Evolutionary conservation across 2,888 invertebrate species (phyloP).

Genomic region (Trimorus sp.): DNA sequence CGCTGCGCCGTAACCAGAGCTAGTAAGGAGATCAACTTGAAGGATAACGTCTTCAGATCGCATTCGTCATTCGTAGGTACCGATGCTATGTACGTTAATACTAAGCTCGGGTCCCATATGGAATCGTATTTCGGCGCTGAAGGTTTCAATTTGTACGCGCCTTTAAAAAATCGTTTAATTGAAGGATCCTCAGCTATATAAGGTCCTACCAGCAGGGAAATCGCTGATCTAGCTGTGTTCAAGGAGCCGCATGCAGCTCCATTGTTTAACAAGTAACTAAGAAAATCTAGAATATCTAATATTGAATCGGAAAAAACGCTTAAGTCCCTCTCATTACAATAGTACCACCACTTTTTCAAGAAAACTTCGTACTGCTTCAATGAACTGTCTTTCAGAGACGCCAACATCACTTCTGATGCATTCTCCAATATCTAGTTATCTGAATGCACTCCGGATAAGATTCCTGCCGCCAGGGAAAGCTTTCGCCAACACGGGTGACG

Average conservation of each 20-base stretch:
- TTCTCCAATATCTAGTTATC: not conserved
- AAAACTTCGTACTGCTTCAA: not conserved
- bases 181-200: slow-evolving; percentile 50
- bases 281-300: slow-evolving; percentile 32
- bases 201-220: slow-evolving; percentile 46
- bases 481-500: too few species aligned
- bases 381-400: slow-evolving; percentile 13
- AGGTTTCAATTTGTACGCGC: slow-evolving; percentile 65
- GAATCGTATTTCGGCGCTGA: slow-evolving; percentile 66
- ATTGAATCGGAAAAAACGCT: slow-evolving; percentile 27
- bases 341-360: too few species aligned
- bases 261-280: slow-evolving; percentile 38
- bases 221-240: slow-evolving; percentile 48
- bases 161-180: slow-evolving; percentile 68
- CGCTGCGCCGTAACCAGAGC: too few species aligned
- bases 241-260: slow-evolving; percentile 49
- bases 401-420: slow-evolving; percentile 5
- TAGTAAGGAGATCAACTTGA: too few species aligned
- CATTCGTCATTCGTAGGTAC: slow-evolving; percentile 12
- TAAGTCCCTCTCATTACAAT: too few species aligned
- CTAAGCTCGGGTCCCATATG: slow-evolving; percentile 69
- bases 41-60: too few species aligned
- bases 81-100: slow-evolving; percentile 61
- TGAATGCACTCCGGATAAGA: too few species aligned
- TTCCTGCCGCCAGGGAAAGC: too few species aligned